Evolutionary conservation across 2,113 vertebrate genomes (phyloP).

Genomic region (Sander vitreus): DNA sequence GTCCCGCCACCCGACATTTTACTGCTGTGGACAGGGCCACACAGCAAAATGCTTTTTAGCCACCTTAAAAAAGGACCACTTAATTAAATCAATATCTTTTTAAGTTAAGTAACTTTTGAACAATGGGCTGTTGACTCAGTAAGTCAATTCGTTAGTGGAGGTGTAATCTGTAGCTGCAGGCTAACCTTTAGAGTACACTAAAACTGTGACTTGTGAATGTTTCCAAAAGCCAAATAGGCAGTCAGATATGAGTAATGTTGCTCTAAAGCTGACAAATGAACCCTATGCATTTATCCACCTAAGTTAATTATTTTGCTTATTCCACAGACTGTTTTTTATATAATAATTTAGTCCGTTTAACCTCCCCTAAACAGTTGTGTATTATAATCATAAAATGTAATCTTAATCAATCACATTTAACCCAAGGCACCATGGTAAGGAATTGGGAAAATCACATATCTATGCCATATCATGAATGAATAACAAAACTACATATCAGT

Average conservation of each 20-base stretch:
- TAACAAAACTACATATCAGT: no score
- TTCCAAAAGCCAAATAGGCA: conserved; percentile 10
- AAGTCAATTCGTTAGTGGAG: conserved; percentile 29
- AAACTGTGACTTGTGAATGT: conserved; percentile 30
- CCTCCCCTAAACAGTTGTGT: not conserved
- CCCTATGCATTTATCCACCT: not conserved
- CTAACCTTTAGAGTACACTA: conserved; percentile 22
- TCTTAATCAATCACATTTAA: no score
- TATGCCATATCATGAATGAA: no score
- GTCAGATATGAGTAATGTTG: conserved; percentile 4
- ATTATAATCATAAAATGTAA: no score
- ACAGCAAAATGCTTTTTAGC: no score
- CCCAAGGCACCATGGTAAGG: no score
- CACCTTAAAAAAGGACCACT: no score
- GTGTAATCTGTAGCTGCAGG: conserved; percentile 40
- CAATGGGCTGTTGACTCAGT: conserved; percentile 29
- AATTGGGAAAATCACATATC: no score
- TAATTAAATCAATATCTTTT: no score
- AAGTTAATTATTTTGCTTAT: not conserved
- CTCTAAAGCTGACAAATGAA: conserved; percentile 6
- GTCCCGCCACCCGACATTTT: no score
- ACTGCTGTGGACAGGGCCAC: no score
- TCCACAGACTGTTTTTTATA: not conserved
- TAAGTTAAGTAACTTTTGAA: conserved; percentile 5
- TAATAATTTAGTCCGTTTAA: not conserved